These are phyloP conservation scores for Catocala nupta DNA, from an alignment of 2,888 invertebrate genomes.

Conservation along the genomic window DNA sequence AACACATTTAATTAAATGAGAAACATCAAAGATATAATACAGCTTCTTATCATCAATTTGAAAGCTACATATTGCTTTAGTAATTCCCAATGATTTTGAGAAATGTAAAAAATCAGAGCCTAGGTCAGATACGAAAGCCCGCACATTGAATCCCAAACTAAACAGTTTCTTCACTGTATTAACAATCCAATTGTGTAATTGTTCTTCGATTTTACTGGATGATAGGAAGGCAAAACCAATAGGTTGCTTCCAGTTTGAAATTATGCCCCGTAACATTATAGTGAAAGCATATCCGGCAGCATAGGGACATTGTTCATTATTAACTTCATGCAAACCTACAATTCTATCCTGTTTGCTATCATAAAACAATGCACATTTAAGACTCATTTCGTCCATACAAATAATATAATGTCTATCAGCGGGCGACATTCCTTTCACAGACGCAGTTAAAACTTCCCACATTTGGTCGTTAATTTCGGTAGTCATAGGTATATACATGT, in stretches of 20 bases:
- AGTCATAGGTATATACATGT: neutral
- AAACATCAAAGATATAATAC: no score
- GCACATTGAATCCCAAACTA: neutral
- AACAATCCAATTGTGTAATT: neutral
- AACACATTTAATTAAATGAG: no score
- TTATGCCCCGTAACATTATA: no score
- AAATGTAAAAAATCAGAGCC: neutral
- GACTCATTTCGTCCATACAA: no score
- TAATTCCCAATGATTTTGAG: neutral
- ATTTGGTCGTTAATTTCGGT: neutral
- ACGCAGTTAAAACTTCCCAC: neutral
- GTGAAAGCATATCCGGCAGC: neutral
- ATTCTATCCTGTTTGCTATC: no score
- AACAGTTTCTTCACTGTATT: neutral
- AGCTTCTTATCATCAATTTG: no score
- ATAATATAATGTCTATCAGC: no score
- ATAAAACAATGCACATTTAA: no score
- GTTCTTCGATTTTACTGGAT: no score
- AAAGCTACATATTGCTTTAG: no score
- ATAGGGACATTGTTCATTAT: neutral
- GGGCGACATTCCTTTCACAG: no score
- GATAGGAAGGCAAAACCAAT: neutral
- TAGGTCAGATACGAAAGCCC: neutral
- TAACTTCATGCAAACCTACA: neutral
- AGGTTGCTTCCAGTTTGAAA: no score